Evolutionary conservation across 2,113 vertebrate species (phyloP), one percentile per base, ranked within the genome.

Genomic region (Phalacrocorax pelagicus): DNA sequence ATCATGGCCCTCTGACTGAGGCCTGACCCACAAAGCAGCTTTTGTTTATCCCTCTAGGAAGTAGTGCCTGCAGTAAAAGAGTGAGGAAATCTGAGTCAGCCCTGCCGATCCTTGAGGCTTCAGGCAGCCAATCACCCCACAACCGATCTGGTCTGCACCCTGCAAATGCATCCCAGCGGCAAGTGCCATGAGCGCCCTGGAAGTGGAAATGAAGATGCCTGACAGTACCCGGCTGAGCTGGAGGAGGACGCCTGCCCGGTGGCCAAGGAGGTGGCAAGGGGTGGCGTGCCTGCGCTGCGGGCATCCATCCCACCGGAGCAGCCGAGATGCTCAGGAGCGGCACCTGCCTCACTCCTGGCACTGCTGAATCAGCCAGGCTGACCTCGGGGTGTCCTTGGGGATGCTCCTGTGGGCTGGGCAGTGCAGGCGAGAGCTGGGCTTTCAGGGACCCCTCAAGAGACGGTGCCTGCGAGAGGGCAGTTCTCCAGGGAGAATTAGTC

Each of bases 341-440:
- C 5, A 1, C 19, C 49, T 15, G 2, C 15, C 22, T 38, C 1
- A 0, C 23, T 55, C 32, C 36, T 36, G 54, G 4, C 5, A 5
- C 34, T 23, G 40, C 66, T 20, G 58, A 9, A 10, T 7, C 21
- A 5, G 8, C 62, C 4, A 23, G 18, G n/a, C 30, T 36, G 59
- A 6, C 52, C 51, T 34, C 1, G 1, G 22, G 47, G 47, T 30
- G 24, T 9, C 20, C 59, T 29, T 59, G 38, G 59, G 34, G 24
- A 38, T 0, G 1, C 7, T 24, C 5, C 52, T 17, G 58, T 14
- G 51, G 6, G 47, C 14, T 0, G 1, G 21, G 42, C 14, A 7
- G 44, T 1, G 2, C 23, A 66, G 30, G 6, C 1, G 1, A 40
- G 71, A 62, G 57, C 72, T 71, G 51, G 44, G 59, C 44, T 17